These are phyloP conservation scores for Pachliopta kotzebuea DNA, from an alignment of 2,888 invertebrate species.

Conservation along the genomic window DNA sequence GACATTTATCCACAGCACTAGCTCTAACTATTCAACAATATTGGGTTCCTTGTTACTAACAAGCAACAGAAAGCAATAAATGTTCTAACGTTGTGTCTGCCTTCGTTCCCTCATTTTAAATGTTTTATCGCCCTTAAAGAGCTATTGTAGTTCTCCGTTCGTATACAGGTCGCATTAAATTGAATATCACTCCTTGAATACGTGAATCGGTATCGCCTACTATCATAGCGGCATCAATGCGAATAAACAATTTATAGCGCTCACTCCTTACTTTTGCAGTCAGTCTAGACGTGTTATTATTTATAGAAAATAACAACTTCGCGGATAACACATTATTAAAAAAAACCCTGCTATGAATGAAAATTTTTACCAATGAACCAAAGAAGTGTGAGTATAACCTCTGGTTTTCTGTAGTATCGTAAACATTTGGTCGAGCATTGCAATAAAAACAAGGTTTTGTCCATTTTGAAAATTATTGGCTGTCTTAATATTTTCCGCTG, in stretches of 20 bases:
- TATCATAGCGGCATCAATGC: conserved; percentile 5
- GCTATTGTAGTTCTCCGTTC: conserved; percentile 5
- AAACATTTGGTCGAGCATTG: no score
- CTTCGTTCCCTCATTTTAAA: conserved; percentile 13
- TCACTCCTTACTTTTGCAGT: conserved; percentile 10
- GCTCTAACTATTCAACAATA: not conserved
- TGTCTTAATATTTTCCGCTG: no score
- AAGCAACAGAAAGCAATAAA: conserved; percentile 13
- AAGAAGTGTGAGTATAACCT: no score
- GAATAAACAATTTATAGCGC: conserved; percentile 12
- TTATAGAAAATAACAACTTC: no score
- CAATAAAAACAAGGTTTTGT: no score
- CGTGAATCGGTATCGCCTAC: conserved; percentile 9
- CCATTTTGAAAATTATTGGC: no score
- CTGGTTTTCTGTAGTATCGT: no score
- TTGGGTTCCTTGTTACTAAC: conserved; percentile 4
- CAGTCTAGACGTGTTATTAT: not conserved
- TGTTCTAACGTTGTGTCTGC: not conserved
- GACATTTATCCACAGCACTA: no score
- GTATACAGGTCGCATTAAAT: conserved; percentile 16
- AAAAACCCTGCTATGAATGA: no score
- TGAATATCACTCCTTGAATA: conserved; percentile 18
- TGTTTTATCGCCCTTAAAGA: conserved; percentile 19
- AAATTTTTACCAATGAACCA: no score
- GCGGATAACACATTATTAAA: no score